These are phyloP conservation scores for Mungos mungo DNA, from an alignment of 2,113 vertebrate species.

Conservation along the genomic window DNA sequence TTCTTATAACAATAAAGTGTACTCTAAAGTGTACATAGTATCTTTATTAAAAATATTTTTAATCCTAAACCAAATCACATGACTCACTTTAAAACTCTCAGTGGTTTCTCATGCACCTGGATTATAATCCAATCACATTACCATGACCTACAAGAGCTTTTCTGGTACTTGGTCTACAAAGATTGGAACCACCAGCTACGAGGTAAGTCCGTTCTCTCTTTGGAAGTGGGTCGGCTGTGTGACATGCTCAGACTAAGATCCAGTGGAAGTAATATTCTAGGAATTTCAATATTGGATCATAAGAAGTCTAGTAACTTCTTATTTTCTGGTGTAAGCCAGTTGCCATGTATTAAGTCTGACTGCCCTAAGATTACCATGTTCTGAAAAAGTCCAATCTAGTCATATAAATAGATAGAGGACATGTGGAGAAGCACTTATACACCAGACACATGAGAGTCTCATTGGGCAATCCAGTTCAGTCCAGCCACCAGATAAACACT, in stretches of 20 bases:
- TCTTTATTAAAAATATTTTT: background rate
- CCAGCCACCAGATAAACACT: background rate
- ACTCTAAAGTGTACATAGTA: background rate
- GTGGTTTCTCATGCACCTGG: background rate
- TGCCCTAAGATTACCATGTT: background rate
- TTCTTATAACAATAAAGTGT: background rate
- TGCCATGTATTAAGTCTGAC: background rate
- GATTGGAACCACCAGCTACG: background rate
- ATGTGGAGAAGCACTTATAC: background rate
- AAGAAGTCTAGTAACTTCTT: background rate
- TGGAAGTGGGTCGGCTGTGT: constrained; percentile 6
- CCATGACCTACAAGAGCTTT: background rate
- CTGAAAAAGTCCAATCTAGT: background rate
- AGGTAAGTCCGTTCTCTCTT: background rate
- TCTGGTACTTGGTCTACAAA: background rate
- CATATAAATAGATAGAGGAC: background rate
- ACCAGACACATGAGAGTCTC: background rate
- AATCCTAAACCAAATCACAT: constrained; percentile 25
- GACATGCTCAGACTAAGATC: background rate
- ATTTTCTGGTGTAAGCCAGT: background rate
- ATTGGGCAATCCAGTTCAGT: background rate
- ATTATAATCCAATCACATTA: constrained; percentile 11
- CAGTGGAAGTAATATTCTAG: background rate
- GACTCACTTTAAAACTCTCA: background rate
- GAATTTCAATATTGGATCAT: background rate